A percentile compares a stretch with the other conserved stretches of the same genome.
phyloP scores from a whole-genome alignment of 1,140 invertebrate genomes.

The Drosophila ohnishii region DNA sequence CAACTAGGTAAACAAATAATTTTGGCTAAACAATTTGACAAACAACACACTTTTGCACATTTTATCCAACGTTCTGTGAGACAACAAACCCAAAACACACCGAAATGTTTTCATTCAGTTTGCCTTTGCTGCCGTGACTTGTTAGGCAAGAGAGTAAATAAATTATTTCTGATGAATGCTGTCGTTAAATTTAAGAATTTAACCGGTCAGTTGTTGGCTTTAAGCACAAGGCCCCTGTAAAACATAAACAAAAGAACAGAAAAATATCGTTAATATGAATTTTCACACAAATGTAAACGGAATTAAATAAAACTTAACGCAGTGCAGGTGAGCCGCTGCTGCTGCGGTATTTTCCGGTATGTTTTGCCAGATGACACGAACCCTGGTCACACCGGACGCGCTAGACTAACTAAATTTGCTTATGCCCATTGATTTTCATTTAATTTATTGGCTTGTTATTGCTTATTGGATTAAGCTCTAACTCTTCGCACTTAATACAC shows the following conservation, averaged over 20 bases:
- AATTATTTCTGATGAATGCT: slow-evolving; percentile 31
- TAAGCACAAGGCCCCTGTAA: slow-evolving; percentile 12
- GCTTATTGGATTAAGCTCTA: neutral
- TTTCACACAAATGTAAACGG: neutral
- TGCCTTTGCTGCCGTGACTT: slow-evolving; percentile 39
- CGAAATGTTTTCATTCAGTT: slow-evolving; percentile 29
- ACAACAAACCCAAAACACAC: slow-evolving; percentile 41
- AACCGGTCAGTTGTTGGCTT: slow-evolving; percentile 50
- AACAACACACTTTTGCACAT: slow-evolving; percentile 77
- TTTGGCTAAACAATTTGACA: slow-evolving; percentile 77
- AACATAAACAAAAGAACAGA: slow-evolving; percentile 17
- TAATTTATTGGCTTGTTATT: slow-evolving; percentile 20
- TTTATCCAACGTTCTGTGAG: slow-evolving; percentile 59
- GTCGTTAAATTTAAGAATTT: slow-evolving; percentile 57
- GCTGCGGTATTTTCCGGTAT: slow-evolving; percentile 62
- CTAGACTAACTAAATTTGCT: slow-evolving; percentile 32
- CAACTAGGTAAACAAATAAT: slow-evolving; percentile 75
- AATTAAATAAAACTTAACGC: neutral
- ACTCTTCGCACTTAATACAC: neutral
- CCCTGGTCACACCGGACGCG: slow-evolving; percentile 52
- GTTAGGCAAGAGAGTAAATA: slow-evolving; percentile 46
- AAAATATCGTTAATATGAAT: neutral
- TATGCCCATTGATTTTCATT: slow-evolving; percentile 57
- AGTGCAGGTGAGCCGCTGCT: slow-evolving; percentile 5
- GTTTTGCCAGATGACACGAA: slow-evolving; percentile 6